phyloP scores from a whole-genome alignment of 2,113 vertebrate species.

The Hemibagrus wyckioides region DNA sequence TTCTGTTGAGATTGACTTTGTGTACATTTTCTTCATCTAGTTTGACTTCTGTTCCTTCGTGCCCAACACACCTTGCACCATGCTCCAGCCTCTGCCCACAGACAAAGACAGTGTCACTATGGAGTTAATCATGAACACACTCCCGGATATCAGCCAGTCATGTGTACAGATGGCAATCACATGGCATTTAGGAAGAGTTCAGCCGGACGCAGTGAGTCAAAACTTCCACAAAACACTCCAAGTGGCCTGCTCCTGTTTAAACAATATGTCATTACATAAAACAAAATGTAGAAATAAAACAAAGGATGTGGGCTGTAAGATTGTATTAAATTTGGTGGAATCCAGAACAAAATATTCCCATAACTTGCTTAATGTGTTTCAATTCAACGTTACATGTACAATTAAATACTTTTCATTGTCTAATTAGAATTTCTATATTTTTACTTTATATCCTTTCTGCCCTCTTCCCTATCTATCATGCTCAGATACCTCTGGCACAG shows the following conservation, averaged over 20 bases:
- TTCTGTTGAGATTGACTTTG: background rate
- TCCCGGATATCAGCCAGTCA: constrained; percentile 77
- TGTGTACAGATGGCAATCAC: constrained; percentile 77
- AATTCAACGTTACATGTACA: background rate
- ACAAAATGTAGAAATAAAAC: background rate
- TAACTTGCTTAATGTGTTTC: background rate
- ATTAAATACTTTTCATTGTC: background rate
- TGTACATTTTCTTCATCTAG: constrained; percentile 49
- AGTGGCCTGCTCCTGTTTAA: background rate
- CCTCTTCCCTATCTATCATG: background rate
- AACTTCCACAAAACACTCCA: constrained; percentile 2
- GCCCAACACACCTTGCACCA: constrained; percentile 77
- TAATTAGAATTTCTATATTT: background rate
- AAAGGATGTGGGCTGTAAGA: background rate
- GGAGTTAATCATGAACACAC: constrained; percentile 75
- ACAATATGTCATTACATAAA: background rate
- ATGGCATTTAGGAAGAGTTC: constrained; percentile 73
- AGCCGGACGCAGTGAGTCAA: constrained; percentile 72
- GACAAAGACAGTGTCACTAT: constrained; percentile 80
- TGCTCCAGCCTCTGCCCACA: constrained; percentile 75
- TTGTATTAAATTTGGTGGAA: background rate
- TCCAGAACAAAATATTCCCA: background rate
- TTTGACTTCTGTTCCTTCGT: constrained; percentile 79
- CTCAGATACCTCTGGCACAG: constrained; percentile 67
- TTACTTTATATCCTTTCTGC: background rate